A percentile compares a stretch with the other conserved stretches of the same genome.
phyloP scores from a whole-genome alignment of 2,113 vertebrate species.

The Macquaria ambigua region DNA sequence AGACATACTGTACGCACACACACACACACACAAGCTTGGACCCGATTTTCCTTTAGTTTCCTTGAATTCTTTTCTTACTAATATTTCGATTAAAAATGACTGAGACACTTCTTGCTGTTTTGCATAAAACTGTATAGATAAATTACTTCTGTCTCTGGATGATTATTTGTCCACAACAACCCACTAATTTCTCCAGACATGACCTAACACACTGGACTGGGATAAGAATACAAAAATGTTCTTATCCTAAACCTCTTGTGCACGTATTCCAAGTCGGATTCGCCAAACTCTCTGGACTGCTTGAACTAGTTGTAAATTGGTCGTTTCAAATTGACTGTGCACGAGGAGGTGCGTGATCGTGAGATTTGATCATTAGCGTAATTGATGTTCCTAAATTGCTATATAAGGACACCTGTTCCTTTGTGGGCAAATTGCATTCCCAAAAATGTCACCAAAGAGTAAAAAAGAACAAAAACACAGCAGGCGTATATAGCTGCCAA shows the following conservation, averaged over 20 bases:
- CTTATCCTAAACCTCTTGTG: neutral
- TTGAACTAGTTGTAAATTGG: neutral
- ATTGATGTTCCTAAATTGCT: neutral
- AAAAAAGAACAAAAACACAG: too few species aligned
- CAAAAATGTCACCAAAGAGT: neutral
- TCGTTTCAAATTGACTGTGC: neutral
- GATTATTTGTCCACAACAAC: neutral
- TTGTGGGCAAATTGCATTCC: neutral
- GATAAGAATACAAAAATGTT: neutral
- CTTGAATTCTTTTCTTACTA: neutral
- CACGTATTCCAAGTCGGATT: neutral
- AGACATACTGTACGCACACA: neutral
- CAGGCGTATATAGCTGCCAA: too few species aligned
- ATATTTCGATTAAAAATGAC: slow-evolving; percentile 1
- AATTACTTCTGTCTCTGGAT: slow-evolving; percentile 24
- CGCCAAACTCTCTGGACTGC: neutral
- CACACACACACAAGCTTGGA: neutral
- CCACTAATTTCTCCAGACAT: slow-evolving; percentile 16
- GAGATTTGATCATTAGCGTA: neutral
- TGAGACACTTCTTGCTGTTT: neutral
- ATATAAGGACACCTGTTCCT: neutral
- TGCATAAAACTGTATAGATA: slow-evolving; percentile 12
- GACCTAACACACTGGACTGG: neutral
- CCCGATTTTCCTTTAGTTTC: neutral
- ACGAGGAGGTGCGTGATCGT: neutral